A percentile compares a stretch with the other conserved stretches of the same genome.
Evolutionary conservation across 2,113 vertebrate genomes (phyloP).

Genomic region (Cyprinodon brontotheroides): DNA sequence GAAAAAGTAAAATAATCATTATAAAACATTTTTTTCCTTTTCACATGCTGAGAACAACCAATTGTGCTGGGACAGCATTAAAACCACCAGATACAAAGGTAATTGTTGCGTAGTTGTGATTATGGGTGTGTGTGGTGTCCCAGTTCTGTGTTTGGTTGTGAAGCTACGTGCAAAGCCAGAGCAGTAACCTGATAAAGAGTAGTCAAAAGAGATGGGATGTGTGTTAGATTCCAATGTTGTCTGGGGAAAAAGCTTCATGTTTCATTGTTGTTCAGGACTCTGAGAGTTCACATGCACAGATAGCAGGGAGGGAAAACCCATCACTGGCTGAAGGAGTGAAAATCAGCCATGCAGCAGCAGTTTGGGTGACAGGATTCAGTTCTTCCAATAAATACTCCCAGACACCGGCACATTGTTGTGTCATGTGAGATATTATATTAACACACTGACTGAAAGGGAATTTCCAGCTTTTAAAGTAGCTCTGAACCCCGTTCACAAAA

Average conservation of each 20-base stretch:
- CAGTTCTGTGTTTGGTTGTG: conserved; percentile 21
- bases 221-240: conserved; percentile 62
- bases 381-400: conserved; percentile 43
- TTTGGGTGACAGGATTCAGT: conserved; percentile 60
- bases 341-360: conserved; percentile 35
- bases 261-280: conserved; percentile 56
- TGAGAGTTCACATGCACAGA: conserved; percentile 42
- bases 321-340: conserved; percentile 45
- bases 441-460: conserved; percentile 8
- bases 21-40: conserved; percentile 32
- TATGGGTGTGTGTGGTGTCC: background rate
- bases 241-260: conserved; percentile 53
- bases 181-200: conserved; percentile 54
- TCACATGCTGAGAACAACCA: conserved; percentile 40
- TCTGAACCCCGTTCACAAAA: background rate
- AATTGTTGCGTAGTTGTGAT: conserved; percentile 21
- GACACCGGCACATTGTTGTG: conserved; percentile 12
- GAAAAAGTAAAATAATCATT: conserved; percentile 37
- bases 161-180: conserved; percentile 41
- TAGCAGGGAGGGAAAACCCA: conserved; percentile 42
- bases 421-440: conserved; percentile 44
- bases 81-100: conserved; percentile 43
- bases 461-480: conserved; percentile 39
- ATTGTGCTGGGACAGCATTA: conserved; percentile 23
- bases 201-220: conserved; percentile 40